Evolutionary conservation across 2,113 vertebrate species (phyloP), one percentile per base, ranked within the genome.

Genomic region (Lepisosteus oculatus): DNA sequence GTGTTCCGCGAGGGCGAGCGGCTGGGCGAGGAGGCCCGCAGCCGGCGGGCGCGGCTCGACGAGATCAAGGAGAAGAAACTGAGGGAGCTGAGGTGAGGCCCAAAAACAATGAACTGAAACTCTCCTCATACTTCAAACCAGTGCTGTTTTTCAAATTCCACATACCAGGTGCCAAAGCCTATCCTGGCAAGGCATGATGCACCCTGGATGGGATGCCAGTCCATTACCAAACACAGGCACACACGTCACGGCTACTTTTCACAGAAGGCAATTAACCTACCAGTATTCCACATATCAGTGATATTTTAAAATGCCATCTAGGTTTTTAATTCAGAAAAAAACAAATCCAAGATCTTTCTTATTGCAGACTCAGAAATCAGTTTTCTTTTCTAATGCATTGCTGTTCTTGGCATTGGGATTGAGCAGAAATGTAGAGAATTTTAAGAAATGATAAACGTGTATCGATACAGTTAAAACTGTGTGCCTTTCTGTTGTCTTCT

Each of bases 21-120:
- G n/a, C 84, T 92, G 77, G 72, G 81, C 0, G 90, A 95, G 41
- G 93, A 92, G 72, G 90, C 86, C 0, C 85, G 65, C 1, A 86
- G 74, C 67, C 90, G 90, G 14, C 85, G 83, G 0, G 69, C 86
- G 43, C 89, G 84, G 61, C 88, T 98, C 0, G 51, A 86, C 0
- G 88, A 88, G 13, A 82, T 95, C 77, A 96, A 94, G 81, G 81
- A 83, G 71, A 93, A 90, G 76, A 97, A 95, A 79, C 76, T 98
- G 0, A 85, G 83, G 51, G 95, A 97, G 76, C 89, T 97, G 55
- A 94, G 88, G 96, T 97, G 67, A 76, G 67, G 73, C 6, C 11
- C 13, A 63, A 17, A 6, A 63, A 8, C 15, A 63, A 17, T 8
- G 9, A 29, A 4, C 8, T 63, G 6, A 17, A 8, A 8, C 15